Evolutionary conservation across 2,888 invertebrate genomes (phyloP), one percentile per base, ranked within the genome.

Genomic region (Cryptocephalus moraei): DNA sequence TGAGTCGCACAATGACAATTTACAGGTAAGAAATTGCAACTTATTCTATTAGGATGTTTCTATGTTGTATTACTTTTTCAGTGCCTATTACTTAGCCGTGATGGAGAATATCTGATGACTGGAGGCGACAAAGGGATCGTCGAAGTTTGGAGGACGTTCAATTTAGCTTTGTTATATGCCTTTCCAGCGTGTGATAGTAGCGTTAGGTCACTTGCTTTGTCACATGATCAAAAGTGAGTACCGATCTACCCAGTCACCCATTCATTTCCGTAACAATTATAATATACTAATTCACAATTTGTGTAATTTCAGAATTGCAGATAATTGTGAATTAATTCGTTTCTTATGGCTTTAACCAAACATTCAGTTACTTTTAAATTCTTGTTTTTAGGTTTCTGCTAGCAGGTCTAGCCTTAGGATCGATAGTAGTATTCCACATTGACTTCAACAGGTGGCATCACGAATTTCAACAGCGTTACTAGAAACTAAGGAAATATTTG

Each of bases 371-470:
- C n/a, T n/a, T n/a, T n/a, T n/a, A n/a, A n/a, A n/a, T 34, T 12
- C 43, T 61, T 54, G 55, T 57, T 73, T 74, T n/a, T 73, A 96
- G 95, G 72, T 97, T 95, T 77, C 79, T 99, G 59, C 76, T 99
- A 64, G 96, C 96, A 60, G 99, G 99, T 46, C 77, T 99, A 48
- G 92, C 95, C 48, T 92, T 96, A 59, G 99, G 99, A 45, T 95
- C 97, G 45, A 86, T 99, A 59, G 92, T 99, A 52, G 95, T 99
- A 62, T 97, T 97, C 77, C 96, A 99, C 77, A 95, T 99, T 71
- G 97, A 99, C 74, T 99, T 99, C 78, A 99, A 99, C 74, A 80
- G 91, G 67, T 93, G 93, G 93, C 93, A 93, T 73, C 92, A 93
- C 70, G 92, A 93, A 73, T 93, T 91, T 73, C 92, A 93, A 68